Evolutionary conservation across 2,888 invertebrate species (phyloP).

Genomic region (Cephus runcator): DNA sequence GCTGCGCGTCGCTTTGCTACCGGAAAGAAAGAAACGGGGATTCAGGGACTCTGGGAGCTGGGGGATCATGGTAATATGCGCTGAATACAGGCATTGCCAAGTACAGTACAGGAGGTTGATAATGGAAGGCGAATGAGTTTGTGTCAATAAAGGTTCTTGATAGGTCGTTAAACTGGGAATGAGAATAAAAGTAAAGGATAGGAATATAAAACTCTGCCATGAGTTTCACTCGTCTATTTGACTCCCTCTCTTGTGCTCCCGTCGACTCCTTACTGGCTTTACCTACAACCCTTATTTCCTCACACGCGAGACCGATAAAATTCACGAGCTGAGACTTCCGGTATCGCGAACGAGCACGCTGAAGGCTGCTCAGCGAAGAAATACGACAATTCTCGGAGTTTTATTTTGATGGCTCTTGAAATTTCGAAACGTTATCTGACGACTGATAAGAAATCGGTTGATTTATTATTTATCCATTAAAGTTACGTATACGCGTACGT

Average conservation of each 20-base stretch:
- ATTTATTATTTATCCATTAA: not conserved
- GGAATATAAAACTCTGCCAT: not conserved
- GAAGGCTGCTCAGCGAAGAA: not conserved
- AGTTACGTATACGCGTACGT: not conserved
- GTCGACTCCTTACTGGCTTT: not conserved
- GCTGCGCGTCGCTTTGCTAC: not conserved
- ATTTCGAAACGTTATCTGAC: not conserved
- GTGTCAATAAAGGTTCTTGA: not conserved
- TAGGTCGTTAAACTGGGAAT: not conserved
- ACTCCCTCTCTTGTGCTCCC: not conserved
- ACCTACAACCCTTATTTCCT: not conserved
- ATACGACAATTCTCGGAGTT: not conserved
- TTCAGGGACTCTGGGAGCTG: not conserved
- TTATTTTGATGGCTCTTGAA: not conserved
- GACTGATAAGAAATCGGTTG: not conserved
- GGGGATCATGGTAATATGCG: not conserved
- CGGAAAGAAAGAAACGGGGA: not conserved
- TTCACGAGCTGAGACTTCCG: not conserved
- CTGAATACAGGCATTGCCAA: not conserved
- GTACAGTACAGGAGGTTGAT: not conserved
- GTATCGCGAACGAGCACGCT: not conserved
- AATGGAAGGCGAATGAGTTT: not conserved
- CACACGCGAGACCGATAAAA: not conserved
- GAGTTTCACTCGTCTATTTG: not conserved
- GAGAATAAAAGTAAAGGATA: not conserved